Base-by-base conservation (phyloP, 30 jellyfish, hydroid and myxozoan species). In the Turritopsis dohrnii region DNA sequence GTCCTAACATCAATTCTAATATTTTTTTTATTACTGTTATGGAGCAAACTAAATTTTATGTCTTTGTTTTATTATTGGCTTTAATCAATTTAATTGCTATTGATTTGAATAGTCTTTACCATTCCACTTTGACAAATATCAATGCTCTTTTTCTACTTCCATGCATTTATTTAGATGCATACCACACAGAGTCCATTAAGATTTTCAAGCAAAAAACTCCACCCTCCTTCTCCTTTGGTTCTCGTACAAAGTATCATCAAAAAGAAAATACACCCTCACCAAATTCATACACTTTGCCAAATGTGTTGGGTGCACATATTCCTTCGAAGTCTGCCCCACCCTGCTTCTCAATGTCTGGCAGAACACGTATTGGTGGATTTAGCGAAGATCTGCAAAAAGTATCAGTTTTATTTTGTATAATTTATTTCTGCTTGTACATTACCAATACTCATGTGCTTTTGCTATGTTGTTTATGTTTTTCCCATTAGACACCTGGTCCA, bases 311-410 rank as follows among this genome's bases (percentile, higher is more conserved):
- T 21, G 80, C 89, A 27, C 83, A 72, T 54, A 91, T 87, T 9
- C 96, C 96, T 8, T 81, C 82, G 54, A 93, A 93, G 81, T 72
- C 74, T 53, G 83, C 96, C 0, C 86, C 90, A 86, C 98, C 98
- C 3, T 52, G 95, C 28, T 93, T 80, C 80, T 84, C 95, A 3
- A 88, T 93, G 96, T 82, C 98, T 25, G 96, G 96, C 52, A 71
- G 98, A 71, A 72, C 93, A 25, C 86, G 80, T 79, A 83, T 88
- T 76, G 98, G 98, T 31, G 96, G 98, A 13, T 93, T 93, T 71
- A 95, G 87, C 81, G 96, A 93, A 82, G 98, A 93, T 53, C 79
- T 93, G 52, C 92, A 85, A 65, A 93, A 93, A 95, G 98, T 93
- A 69, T 25, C 8, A 8, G 17, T 16, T 0, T 18, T 16, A 9